phyloP scores from a whole-genome alignment of 2,888 invertebrate genomes.

The Tuta absoluta region DNA sequence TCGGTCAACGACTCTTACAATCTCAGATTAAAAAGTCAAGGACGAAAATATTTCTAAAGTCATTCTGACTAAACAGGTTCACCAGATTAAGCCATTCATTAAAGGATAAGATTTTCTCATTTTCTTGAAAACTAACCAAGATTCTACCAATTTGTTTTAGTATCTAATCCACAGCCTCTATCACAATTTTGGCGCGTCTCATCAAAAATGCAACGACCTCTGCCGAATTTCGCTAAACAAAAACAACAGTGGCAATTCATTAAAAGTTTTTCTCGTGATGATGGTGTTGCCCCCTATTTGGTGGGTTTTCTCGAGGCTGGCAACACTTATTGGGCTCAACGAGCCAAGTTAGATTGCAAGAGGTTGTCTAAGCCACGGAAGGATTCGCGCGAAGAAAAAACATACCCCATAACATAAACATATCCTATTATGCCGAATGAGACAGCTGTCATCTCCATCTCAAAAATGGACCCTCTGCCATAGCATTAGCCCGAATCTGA shows the following conservation, averaged over 20 bases:
- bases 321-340: constrained; percentile 64
- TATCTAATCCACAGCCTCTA: constrained; percentile 5
- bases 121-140: constrained; percentile 13
- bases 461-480: too few species aligned
- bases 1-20: neutral
- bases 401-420: neutral
- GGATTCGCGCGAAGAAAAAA: neutral
- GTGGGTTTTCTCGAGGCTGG: constrained; percentile 46
- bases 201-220: constrained; percentile 38
- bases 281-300: constrained; percentile 55
- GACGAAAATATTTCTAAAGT: neutral
- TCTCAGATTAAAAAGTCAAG: neutral
- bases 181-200: constrained; percentile 26
- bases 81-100: constrained; percentile 2
- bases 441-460: too few species aligned
- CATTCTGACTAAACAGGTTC: neutral
- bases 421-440: too few species aligned
- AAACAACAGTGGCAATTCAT: constrained; percentile 62
- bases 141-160: constrained; percentile 2
- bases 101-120: neutral
- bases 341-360: constrained; percentile 72
- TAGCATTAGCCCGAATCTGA: too few species aligned
- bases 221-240: constrained; percentile 40
- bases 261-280: constrained; percentile 62
- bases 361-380: constrained; percentile 45